Conservation (phyloP, 2,797 vertebrate species). For the Ceryle rudis region DNA sequence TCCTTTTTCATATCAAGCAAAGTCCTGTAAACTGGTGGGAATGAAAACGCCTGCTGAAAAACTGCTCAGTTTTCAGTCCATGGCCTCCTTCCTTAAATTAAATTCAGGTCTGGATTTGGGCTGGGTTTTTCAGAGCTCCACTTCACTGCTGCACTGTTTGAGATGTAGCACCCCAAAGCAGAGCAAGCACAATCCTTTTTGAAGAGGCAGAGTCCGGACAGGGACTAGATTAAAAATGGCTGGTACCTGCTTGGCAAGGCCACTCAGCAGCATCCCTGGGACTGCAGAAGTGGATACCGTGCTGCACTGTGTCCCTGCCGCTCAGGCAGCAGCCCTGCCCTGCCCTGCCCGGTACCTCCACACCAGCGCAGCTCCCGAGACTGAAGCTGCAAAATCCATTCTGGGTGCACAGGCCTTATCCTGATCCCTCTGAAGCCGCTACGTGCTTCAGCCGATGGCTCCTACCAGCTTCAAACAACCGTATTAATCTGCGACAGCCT, state of each 20-base stretch:
- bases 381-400: neutral
- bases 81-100: neutral
- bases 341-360: neutral
- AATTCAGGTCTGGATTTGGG: accelerated
- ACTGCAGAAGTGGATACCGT: neutral
- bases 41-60: neutral
- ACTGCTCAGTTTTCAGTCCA: neutral
- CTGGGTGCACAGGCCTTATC: neutral
- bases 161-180: neutral
- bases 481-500: conserved; percentile 4
- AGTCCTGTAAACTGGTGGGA: neutral
- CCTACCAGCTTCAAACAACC: neutral
- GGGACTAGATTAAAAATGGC: accelerated
- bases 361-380: accelerated
- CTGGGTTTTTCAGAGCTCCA: neutral
- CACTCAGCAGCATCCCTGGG: neutral
- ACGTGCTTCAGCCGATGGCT: neutral
- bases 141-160: neutral
- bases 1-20: neutral
- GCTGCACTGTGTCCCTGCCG: accelerated
- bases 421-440: neutral
- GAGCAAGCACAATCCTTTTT: neutral
- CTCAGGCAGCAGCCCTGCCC: neutral
- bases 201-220: neutral
- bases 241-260: neutral